Percentiles rank a stretch among this genome's conserved stretches.
These are phyloP conservation scores for Chamaedrilus cognettii DNA, from an alignment of 2,888 invertebrate species.

Conservation along the genomic window DNA sequence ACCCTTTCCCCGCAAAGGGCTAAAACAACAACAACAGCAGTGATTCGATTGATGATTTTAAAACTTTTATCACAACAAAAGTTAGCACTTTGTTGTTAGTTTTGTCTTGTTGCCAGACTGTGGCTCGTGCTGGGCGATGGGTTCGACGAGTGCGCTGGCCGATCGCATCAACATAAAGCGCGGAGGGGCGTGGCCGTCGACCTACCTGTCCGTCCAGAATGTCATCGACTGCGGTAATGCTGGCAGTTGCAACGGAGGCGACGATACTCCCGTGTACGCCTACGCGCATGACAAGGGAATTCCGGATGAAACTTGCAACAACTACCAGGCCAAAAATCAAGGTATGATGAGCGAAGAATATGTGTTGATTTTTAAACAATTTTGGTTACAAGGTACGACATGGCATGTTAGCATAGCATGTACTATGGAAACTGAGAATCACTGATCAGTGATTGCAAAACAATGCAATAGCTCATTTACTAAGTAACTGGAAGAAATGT, in stretches of 20 bases:
- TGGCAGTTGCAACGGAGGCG: conserved; percentile 58
- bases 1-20: too few relatives aligned
- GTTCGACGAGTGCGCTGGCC: conserved; percentile 61
- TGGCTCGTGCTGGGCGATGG: conserved; percentile 63
- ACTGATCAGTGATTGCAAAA: too few relatives aligned
- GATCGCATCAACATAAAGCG: conserved; percentile 62
- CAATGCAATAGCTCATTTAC: too few relatives aligned
- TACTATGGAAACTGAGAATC: too few relatives aligned
- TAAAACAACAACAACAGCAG: too few relatives aligned
- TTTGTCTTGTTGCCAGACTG: conserved; percentile 61
- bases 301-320: conserved; percentile 63
- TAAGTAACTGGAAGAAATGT: too few relatives aligned
- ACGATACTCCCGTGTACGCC: conserved; percentile 57
- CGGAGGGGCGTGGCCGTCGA: conserved; percentile 61
- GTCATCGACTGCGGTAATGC: conserved; percentile 62
- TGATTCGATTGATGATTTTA: too few relatives aligned
- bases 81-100: too few relatives aligned
- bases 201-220: conserved; percentile 61
- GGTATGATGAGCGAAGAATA: conserved; percentile 44
- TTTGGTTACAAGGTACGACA: too few relatives aligned
- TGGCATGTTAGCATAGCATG: too few relatives aligned
- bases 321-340: conserved; percentile 63
- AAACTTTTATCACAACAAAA: too few relatives aligned
- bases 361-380: too few relatives aligned
- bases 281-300: conserved; percentile 61